These are phyloP conservation scores for Brachionichthys hirsutus DNA, from an alignment of 2,113 vertebrate genomes.

Conservation along the genomic window DNA sequence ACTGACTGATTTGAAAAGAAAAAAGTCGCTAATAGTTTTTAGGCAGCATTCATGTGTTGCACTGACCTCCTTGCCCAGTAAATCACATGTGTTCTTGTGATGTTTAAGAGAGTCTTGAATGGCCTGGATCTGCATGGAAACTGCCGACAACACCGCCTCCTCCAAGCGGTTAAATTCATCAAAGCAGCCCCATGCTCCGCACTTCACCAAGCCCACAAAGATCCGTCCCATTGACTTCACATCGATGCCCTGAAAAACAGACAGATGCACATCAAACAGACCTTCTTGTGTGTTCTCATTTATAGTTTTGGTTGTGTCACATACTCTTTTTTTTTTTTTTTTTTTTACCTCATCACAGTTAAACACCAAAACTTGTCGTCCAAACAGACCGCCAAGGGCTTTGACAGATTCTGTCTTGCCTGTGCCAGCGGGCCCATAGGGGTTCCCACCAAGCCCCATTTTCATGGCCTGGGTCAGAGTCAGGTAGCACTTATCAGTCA, in stretches of 20 bases:
- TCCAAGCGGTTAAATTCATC: constrained; percentile 98
- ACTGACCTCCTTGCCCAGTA: constrained; percentile 91
- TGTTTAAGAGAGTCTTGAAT: constrained; percentile 95
- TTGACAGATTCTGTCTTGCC: constrained; percentile 98
- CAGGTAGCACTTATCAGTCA: constrained; percentile 97
- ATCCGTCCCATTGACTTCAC: constrained; percentile 98
- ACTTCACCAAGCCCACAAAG: constrained; percentile 96
- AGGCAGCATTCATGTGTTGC: neutral
- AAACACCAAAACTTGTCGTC: constrained; percentile 96
- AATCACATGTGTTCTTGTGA: constrained; percentile 84
- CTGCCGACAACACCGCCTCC: constrained; percentile 92
- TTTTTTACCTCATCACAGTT: constrained; percentile 95
- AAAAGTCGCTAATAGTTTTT: no score
- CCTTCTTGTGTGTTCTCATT: neutral
- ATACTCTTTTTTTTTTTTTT: neutral
- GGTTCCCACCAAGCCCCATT: constrained; percentile 97
- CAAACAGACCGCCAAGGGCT: constrained; percentile 92
- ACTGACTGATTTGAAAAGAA: no score
- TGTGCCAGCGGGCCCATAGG: constrained; percentile 96
- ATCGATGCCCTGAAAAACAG: constrained; percentile 86
- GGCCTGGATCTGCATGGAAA: constrained; percentile 97
- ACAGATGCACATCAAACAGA: constrained; percentile 13
- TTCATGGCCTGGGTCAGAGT: constrained; percentile 96
- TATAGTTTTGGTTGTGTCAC: neutral
- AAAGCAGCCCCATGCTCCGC: constrained; percentile 97